A percentile compares a stretch with the other conserved stretches of the same genome.
These are phyloP conservation scores for Meandrina meandrites DNA, from an alignment of 92 coral and sea anemone species.

Conservation along the genomic window DNA sequence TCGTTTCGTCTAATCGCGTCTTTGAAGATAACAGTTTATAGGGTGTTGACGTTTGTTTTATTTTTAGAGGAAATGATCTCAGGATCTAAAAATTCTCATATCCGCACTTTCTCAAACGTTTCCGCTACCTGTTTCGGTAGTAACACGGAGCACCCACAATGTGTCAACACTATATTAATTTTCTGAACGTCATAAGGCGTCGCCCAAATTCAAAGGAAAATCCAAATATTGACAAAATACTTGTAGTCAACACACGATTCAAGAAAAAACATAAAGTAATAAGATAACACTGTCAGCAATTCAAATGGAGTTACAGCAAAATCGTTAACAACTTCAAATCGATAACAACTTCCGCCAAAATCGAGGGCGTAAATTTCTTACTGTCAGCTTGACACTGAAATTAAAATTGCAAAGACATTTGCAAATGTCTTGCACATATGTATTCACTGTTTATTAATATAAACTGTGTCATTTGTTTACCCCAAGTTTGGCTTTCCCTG, in stretches of 20 bases:
- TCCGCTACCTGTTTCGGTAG: background rate
- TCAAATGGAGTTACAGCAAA: background rate
- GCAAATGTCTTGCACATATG: background rate
- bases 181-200: background rate
- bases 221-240: conserved; percentile 19
- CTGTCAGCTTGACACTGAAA: background rate
- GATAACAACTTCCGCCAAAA: background rate
- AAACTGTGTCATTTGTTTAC: background rate
- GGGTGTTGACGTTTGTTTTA: background rate
- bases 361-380: background rate
- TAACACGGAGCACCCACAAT: background rate
- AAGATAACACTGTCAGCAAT: background rate
- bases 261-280: background rate
- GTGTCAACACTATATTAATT: conserved; percentile 1
- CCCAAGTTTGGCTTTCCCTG: background rate
- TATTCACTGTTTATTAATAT: background rate
- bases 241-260: conserved; percentile 14
- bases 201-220: conserved; percentile 2
- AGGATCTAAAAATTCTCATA: background rate
- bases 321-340: too few relatives aligned
- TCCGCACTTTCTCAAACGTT: conserved; percentile 17
- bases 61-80: conserved; percentile 26
- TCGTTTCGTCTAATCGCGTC: background rate
- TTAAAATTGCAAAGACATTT: background rate
- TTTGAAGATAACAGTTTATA: background rate